Evolutionary conservation across 2,888 invertebrate species (phyloP).

Genomic region (Leptopilina myrica): DNA sequence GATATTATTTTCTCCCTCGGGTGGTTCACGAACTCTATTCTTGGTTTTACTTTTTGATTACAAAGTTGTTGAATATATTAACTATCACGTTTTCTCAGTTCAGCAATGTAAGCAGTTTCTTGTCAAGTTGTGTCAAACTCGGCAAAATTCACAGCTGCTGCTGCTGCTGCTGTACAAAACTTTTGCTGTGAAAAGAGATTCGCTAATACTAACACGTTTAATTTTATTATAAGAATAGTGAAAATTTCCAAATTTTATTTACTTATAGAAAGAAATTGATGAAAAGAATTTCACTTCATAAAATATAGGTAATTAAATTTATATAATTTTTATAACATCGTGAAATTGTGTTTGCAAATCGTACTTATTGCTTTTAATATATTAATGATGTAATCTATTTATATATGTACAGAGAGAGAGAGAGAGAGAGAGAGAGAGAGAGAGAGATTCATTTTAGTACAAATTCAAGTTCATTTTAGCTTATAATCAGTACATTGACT

Average conservation of each 20-base stretch:
- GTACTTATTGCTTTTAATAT: background rate
- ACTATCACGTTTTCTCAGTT: background rate
- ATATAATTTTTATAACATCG: background rate
- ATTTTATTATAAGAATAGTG: too few species aligned
- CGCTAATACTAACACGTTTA: too few species aligned
- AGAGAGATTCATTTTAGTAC: background rate
- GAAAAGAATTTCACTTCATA: background rate
- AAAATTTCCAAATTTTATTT: too few species aligned
- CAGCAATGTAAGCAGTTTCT: conserved; percentile 8
- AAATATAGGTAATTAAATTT: background rate
- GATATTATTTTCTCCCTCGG: conserved; percentile 40
- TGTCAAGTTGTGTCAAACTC: background rate
- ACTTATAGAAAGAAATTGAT: background rate
- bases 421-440: too few species aligned
- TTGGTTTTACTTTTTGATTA: conserved; percentile 23
- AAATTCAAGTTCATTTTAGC: background rate
- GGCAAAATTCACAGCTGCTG: background rate
- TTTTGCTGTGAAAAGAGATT: background rate
- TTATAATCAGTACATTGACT: background rate
- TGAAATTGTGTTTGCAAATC: background rate
- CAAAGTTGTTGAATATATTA: conserved; percentile 7
- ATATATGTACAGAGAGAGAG: background rate
- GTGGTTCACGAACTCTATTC: conserved; percentile 30
- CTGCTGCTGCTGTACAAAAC: background rate
- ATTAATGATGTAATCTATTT: background rate